These are phyloP conservation scores for Nesogale talazaci DNA, from an alignment of 2,113 vertebrate species.

Conservation along the genomic window DNA sequence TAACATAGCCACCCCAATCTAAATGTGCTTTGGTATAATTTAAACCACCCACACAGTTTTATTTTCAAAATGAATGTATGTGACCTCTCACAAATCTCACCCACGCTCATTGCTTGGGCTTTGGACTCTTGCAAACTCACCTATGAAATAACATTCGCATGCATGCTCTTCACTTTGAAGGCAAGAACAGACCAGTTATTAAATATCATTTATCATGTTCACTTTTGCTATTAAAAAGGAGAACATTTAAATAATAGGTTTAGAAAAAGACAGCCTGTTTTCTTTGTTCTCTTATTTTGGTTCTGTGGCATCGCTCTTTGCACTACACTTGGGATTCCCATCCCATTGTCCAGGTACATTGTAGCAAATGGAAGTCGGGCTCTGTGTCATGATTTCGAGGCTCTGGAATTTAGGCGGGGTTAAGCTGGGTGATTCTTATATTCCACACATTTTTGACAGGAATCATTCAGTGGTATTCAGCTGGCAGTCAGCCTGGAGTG, in stretches of 20 bases:
- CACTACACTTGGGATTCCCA: neutral
- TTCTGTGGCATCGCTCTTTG: neutral
- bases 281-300: neutral
- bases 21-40: slow-evolving; percentile 76
- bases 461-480: neutral
- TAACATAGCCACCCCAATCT: slow-evolving; percentile 62
- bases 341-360: neutral
- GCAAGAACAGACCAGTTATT: neutral
- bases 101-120: slow-evolving; percentile 30
- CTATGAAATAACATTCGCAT: slow-evolving; percentile 37
- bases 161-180: slow-evolving; percentile 16
- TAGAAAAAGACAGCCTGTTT: neutral
- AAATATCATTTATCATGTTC: neutral
- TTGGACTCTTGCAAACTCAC: neutral
- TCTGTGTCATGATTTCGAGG: neutral
- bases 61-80: slow-evolving; percentile 73
- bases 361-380: neutral
- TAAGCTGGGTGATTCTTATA: neutral
- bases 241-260: neutral
- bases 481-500: neutral
- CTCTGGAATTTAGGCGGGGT: neutral
- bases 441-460: neutral
- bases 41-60: slow-evolving; percentile 76
- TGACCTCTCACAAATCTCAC: slow-evolving; percentile 56
- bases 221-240: neutral